Evolutionary conservation across 2,113 vertebrate genomes (phyloP), one percentile per base, ranked within the genome.

Genomic region (Nyctereutes procyonoides): DNA sequence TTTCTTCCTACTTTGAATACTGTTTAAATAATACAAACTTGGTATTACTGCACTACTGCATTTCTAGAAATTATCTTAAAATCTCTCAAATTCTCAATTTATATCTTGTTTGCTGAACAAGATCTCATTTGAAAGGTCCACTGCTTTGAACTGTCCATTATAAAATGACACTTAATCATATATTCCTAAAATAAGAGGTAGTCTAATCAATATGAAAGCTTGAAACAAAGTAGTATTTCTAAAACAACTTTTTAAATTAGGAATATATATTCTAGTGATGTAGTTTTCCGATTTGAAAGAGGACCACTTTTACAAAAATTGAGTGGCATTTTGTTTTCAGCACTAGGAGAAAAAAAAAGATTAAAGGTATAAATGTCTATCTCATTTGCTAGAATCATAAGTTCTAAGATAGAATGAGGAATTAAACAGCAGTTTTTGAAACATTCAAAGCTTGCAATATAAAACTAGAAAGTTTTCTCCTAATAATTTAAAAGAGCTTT

Each of bases 121-220:
- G 35, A 38, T 58, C 87, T 58, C 53, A 92, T 51, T 10, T 89
- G 74, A 96, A 97, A 96, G 58, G 32, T 79, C 83, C 88, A 19
- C 71, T 88, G 30, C 69, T 92, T 77, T 95, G 60, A 96, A 93
- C 35, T 83, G 17, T n/a, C 20, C 79, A 60, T 81, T 84, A 92
- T 69, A 96, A 76, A 80, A 92, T 93, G 22, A 74, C 22, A 92
- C 17, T 87, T 93, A 94, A 79, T 96, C 89, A 87, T 53, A 89
- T 96, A 87, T 98, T 96, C 83, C 79, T 88, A 76, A 97, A 95
- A 93, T 87, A 95, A 91, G 43, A 95, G 30, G 58, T 82, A 10
- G 13, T 87, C 48, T 95, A 89, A 97, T 96, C 79, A 91, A 84
- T 92, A 96, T 24, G 82, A 96, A 96, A 96, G 38, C 35, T 56